These are phyloP conservation scores for Mimumesa dahlbomi DNA, from an alignment of 2,888 invertebrate genomes.

Conservation along the genomic window DNA sequence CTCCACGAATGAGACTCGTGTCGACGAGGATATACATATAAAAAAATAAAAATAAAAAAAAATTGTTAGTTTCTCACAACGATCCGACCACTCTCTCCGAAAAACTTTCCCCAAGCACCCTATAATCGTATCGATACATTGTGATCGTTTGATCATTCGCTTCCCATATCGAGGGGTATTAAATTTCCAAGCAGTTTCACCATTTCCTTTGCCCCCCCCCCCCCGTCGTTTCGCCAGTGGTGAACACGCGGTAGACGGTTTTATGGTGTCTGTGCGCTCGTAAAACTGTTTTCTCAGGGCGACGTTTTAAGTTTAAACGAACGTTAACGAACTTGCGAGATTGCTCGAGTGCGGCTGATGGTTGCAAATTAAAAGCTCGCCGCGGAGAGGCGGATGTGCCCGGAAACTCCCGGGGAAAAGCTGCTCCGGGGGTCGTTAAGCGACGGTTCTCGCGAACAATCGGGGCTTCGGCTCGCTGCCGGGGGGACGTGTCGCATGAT, in stretches of 20 bases:
- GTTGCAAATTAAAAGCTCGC: slow-evolving; percentile 52
- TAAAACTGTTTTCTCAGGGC: slow-evolving; percentile 19
- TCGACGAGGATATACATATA: slow-evolving; percentile 25
- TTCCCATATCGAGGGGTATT: slow-evolving; percentile 31
- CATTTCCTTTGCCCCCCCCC: neutral
- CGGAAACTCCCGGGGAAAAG: slow-evolving; percentile 14
- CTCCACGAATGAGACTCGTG: neutral
- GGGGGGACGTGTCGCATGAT: neutral
- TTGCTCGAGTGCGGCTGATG: slow-evolving; percentile 47
- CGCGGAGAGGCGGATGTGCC: slow-evolving; percentile 10
- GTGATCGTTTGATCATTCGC: slow-evolving; percentile 63
- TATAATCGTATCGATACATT: slow-evolving; percentile 59
- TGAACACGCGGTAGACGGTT: neutral
- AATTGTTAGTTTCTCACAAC: slow-evolving; percentile 27
- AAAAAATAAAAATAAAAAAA: no score
- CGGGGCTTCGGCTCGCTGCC: neutral
- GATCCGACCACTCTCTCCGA: no score
- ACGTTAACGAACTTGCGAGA: slow-evolving; percentile 51
- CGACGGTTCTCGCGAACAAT: slow-evolving; percentile 21
- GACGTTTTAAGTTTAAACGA: slow-evolving; percentile 32
- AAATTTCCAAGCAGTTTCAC: slow-evolving; percentile 47
- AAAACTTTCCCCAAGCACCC: no score
- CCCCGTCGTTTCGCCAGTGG: neutral
- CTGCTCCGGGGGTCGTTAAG: slow-evolving; percentile 23
- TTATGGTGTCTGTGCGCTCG: slow-evolving; percentile 1